phyloP scores from a whole-genome alignment of 2,888 invertebrate genomes.

The Oligia latruncula region DNA sequence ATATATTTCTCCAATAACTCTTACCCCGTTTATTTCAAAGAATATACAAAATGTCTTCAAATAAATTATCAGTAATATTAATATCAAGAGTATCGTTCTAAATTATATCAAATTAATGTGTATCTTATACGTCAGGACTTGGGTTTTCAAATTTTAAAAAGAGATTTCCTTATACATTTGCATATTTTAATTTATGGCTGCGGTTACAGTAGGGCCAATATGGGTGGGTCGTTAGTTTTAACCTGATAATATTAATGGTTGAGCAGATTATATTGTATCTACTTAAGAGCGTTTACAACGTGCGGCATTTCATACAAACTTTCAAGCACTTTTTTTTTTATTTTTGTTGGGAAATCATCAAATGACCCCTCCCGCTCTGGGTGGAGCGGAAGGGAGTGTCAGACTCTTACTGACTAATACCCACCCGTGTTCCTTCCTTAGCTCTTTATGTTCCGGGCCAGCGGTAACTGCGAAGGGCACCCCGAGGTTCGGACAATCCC shows the following conservation, averaged over 20 bases:
- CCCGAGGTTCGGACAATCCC: too few relatives aligned
- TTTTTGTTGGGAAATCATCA: too few relatives aligned
- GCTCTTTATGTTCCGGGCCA: too few relatives aligned
- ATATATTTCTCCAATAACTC: conserved; percentile 23
- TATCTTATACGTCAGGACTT: conserved; percentile 29
- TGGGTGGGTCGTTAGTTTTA: conserved; percentile 23
- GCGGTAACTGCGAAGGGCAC: too few relatives aligned
- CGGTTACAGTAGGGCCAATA: conserved; percentile 17
- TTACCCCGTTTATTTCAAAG: conserved; percentile 3
- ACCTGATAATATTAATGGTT: conserved; percentile 28
- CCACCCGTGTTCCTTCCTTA: too few relatives aligned
- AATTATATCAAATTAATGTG: conserved; percentile 54
- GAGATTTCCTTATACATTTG: conserved; percentile 54
- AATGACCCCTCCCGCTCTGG: too few relatives aligned
- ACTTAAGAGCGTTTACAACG: not conserved
- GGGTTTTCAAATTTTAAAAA: conserved; percentile 40
- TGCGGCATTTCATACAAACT: too few relatives aligned
- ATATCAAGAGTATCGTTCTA: conserved; percentile 35
- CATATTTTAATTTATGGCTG: conserved; percentile 55
- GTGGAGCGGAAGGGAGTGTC: too few relatives aligned
- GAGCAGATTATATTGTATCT: not conserved
- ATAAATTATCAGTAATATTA: conserved; percentile 44
- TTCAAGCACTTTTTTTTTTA: too few relatives aligned
- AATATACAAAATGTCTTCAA: conserved; percentile 5
- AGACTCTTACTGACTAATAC: too few relatives aligned